Percentiles rank a stretch among this genome's conserved stretches.
Conservation (phyloP, 2,113 vertebrate genomes). For the Notothenia coriiceps region DNA sequence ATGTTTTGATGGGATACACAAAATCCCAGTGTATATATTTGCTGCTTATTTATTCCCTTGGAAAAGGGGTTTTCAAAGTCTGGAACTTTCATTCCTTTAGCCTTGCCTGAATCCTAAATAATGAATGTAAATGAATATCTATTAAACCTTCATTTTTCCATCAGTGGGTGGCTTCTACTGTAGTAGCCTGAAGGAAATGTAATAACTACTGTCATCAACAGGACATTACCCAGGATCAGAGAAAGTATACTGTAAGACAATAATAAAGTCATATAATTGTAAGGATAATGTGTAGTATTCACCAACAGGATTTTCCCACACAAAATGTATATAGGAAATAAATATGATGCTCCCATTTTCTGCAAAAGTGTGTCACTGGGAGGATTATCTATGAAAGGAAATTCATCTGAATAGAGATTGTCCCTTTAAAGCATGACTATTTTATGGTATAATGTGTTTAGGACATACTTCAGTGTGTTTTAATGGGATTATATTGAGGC, state of each 20-base stretch:
- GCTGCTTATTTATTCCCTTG: slow-evolving; percentile 7
- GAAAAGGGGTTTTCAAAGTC: neutral
- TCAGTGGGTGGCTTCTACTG: neutral
- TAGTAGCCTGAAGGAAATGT: neutral
- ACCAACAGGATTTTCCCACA: neutral
- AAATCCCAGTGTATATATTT: neutral
- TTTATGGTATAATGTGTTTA: slow-evolving; percentile 9
- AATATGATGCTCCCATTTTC: neutral
- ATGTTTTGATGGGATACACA: slow-evolving; percentile 34
- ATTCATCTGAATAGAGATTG: slow-evolving; percentile 2
- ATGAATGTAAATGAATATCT: slow-evolving; percentile 3
- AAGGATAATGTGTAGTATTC: neutral
- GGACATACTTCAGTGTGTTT: slow-evolving; percentile 3
- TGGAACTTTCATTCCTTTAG: neutral
- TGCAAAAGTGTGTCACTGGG: neutral
- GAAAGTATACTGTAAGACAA: neutral
- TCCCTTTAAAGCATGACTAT: neutral
- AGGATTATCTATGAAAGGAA: neutral
- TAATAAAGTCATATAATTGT: neutral
- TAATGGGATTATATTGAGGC: slow-evolving; percentile 27
- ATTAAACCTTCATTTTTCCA: neutral
- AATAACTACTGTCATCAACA: slow-evolving; percentile 18
- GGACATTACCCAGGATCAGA: neutral
- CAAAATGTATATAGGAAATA: neutral
- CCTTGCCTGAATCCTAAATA: neutral